phyloP scores from a whole-genome alignment of 1,140 invertebrate genomes.

The Mylabris phalerata region DNA sequence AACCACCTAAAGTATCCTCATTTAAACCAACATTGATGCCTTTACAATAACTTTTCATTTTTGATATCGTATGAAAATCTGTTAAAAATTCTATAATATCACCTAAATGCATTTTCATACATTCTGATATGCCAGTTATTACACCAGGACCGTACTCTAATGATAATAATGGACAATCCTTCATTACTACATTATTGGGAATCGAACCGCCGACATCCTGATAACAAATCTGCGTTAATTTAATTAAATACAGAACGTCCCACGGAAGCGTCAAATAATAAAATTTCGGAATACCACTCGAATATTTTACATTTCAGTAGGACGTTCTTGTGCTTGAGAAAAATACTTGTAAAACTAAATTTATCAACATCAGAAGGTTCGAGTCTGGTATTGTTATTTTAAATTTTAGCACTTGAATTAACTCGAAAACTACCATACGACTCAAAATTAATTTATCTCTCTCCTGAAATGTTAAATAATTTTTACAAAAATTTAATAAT shows the following conservation, averaged over 20 bases:
- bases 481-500: conserved; percentile 5
- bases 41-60: conserved; percentile 89
- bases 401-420: conserved; percentile 92
- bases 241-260: no score
- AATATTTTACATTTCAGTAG: background rate
- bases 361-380: conserved; percentile 87
- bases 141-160: conserved; percentile 51
- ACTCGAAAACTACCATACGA: conserved; percentile 83
- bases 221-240: conserved; percentile 11
- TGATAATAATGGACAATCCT: conserved; percentile 28
- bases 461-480: conserved; percentile 53
- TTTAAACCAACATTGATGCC: conserved; percentile 73
- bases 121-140: conserved; percentile 85
- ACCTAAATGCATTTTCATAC: conserved; percentile 83
- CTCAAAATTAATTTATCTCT: conserved; percentile 89
- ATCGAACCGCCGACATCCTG: conserved; percentile 62
- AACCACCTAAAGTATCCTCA: conserved; percentile 91
- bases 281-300: no score
- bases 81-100: conserved; percentile 94
- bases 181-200: conserved; percentile 38
- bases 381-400: conserved; percentile 89
- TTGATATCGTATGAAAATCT: conserved; percentile 93
- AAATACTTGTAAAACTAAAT: conserved; percentile 73
- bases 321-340: no score
- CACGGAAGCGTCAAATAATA: no score